Evolutionary conservation across 2,888 invertebrate genomes (phyloP).

Genomic region (Microdon myrmicae): DNA sequence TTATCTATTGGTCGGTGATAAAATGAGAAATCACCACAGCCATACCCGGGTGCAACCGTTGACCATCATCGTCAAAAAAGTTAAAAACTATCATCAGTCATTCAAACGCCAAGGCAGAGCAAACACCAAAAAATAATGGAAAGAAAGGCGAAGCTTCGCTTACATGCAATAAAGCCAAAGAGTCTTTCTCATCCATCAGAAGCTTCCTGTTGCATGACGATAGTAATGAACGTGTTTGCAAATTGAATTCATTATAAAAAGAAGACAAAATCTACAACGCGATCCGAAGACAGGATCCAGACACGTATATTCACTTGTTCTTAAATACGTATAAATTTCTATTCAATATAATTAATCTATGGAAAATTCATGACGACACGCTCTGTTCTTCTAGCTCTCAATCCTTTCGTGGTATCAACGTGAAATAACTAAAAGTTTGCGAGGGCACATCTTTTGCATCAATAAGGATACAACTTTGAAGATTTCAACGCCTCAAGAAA

Average conservation of each 20-base stretch:
- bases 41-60: constrained; percentile 37
- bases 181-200: too few relatives aligned
- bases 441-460: constrained; percentile 7
- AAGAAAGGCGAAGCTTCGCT: neutral
- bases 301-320: too few relatives aligned
- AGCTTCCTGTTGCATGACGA: constrained; percentile 28
- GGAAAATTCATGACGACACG: constrained; percentile 30
- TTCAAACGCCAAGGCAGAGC: constrained; percentile 18
- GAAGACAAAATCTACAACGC: too few relatives aligned
- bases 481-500: constrained; percentile 14
- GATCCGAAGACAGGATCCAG: constrained; percentile 17
- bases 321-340: constrained; percentile 19
- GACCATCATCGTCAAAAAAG: constrained; percentile 44
- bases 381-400: constrained; percentile 8
- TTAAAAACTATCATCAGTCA: constrained; percentile 48
- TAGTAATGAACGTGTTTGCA: constrained; percentile 33
- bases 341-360: constrained; percentile 37
- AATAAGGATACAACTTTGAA: constrained; percentile 7
- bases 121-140: neutral
- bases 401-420: neutral
- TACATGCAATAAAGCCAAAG: constrained; percentile 11
- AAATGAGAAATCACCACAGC: constrained; percentile 47
- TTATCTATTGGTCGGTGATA: constrained; percentile 40
- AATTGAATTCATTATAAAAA: constrained; percentile 27
- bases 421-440: neutral